Evolutionary conservation across 2,113 vertebrate genomes (phyloP).

Genomic region (Noctilio leporinus): DNA sequence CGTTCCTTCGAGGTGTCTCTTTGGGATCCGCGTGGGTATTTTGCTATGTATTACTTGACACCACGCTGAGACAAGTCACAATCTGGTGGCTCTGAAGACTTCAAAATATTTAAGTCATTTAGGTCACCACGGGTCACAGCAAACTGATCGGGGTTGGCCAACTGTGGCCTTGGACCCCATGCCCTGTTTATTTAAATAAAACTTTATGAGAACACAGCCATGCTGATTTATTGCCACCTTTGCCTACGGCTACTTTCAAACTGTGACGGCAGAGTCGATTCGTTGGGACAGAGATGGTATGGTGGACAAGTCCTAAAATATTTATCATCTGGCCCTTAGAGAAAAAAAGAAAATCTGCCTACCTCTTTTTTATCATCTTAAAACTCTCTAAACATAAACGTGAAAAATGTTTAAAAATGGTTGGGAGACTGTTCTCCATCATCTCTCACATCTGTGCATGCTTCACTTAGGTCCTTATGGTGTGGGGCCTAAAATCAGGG

Average conservation of each 20-base stretch:
- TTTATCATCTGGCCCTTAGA: neutral
- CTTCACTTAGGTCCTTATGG: accelerated
- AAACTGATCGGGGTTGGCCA: neutral
- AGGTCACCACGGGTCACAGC: neutral
- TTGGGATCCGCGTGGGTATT: neutral
- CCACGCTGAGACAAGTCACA: neutral
- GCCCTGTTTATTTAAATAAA: neutral
- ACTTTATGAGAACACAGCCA: neutral
- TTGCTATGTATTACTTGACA: neutral
- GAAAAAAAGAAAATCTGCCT: neutral
- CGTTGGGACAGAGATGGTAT: neutral
- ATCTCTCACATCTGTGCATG: accelerated
- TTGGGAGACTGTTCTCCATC: accelerated
- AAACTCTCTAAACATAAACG: neutral
- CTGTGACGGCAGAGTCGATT: neutral
- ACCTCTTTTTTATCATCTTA: neutral
- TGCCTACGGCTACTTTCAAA: neutral
- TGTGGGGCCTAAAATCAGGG: accelerated
- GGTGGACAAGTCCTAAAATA: neutral
- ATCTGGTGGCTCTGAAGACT: neutral
- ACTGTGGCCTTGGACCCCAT: too few relatives aligned
- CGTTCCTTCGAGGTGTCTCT: neutral
- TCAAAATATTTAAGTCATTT: neutral
- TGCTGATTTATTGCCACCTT: accelerated
- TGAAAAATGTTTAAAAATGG: neutral